Percentiles rank a stretch among this genome's conserved stretches.
These are phyloP conservation scores for Hippopotamus amphibius DNA, from an alignment of 2,113 vertebrate species.

Conservation along the genomic window DNA sequence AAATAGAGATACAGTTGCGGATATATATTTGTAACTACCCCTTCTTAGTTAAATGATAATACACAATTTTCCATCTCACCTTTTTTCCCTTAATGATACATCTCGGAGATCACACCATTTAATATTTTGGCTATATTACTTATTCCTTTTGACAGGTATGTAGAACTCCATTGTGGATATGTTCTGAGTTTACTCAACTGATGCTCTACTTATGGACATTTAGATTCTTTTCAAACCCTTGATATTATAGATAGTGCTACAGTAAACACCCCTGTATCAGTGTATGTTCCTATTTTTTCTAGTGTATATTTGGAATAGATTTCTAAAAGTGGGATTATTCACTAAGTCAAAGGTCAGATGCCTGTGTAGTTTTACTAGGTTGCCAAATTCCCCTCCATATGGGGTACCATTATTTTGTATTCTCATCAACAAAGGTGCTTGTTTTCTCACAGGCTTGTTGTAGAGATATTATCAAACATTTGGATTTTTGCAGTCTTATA, in stretches of 20 bases:
- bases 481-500: neutral
- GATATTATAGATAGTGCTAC: neutral
- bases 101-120: neutral
- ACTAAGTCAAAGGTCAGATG: neutral
- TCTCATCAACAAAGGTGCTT: neutral
- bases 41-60: neutral
- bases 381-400: neutral
- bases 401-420: neutral
- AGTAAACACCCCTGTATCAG: neutral
- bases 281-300: neutral
- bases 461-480: neutral
- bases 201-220: neutral
- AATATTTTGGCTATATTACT: neutral
- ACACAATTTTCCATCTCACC: neutral
- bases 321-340: neutral
- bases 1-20: neutral
- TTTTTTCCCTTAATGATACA: neutral
- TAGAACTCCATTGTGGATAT: neutral
- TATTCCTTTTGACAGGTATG: neutral
- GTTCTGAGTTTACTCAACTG: neutral
- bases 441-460: neutral
- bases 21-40: neutral
- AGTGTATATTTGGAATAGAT: neutral
- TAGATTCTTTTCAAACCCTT: neutral
- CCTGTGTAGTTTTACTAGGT: neutral